These are phyloP conservation scores for Furnarius figulus DNA, from an alignment of 2,113 vertebrate species.

Conservation along the genomic window DNA sequence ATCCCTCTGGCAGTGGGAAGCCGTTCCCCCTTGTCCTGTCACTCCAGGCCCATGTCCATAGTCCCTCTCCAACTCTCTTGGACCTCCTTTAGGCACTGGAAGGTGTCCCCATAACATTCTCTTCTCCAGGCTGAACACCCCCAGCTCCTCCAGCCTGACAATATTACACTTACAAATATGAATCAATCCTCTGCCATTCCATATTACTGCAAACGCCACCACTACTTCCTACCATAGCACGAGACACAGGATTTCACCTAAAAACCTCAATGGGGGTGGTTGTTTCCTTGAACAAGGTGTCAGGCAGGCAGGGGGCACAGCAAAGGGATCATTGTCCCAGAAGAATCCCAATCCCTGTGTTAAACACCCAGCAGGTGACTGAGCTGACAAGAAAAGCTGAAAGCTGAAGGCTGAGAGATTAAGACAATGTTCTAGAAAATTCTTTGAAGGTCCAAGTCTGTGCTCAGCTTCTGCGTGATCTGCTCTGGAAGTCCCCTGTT, in stretches of 20 bases:
- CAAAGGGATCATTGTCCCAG: neutral
- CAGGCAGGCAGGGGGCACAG: neutral
- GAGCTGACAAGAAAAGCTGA: neutral
- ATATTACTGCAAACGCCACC: neutral
- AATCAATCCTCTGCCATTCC: neutral
- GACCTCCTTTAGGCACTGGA: neutral
- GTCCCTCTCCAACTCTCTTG: neutral
- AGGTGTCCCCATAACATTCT: neutral
- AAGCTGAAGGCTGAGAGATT: neutral
- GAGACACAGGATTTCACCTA: neutral
- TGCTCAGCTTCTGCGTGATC: neutral
- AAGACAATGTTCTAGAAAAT: neutral
- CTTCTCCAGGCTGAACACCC: neutral
- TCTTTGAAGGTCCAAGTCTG: neutral
- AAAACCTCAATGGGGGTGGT: neutral
- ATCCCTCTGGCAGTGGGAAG: neutral
- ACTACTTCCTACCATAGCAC: neutral
- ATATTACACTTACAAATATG: neutral
- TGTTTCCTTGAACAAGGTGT: neutral
- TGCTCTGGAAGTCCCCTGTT: neutral
- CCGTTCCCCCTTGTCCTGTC: neutral
- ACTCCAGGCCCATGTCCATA: fast-evolving
- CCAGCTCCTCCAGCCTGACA: neutral
- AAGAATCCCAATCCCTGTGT: neutral
- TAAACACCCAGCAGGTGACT: neutral